phyloP scores from a whole-genome alignment of 2,888 invertebrate genomes.

The Morpho achilles region DNA sequence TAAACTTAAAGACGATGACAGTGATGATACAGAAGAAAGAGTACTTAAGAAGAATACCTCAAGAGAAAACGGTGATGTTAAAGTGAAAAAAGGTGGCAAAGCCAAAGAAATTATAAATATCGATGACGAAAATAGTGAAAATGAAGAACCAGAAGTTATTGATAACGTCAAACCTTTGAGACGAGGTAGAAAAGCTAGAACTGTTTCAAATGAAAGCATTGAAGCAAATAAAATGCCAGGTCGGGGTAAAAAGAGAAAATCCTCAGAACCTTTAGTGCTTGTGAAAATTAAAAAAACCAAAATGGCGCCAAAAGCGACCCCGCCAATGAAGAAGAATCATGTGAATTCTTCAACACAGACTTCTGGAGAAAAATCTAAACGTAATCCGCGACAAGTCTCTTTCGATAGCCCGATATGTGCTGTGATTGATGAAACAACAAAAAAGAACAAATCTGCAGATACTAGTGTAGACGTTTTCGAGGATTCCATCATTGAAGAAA shows the following conservation, averaged over 20 bases:
- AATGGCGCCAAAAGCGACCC: constrained; percentile 55
- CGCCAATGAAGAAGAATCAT: constrained; percentile 61
- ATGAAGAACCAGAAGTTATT: constrained; percentile 33
- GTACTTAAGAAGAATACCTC: constrained; percentile 28
- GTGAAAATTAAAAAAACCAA: constrained; percentile 56
- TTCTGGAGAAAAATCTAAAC: constrained; percentile 45
- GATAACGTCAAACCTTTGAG: not conserved
- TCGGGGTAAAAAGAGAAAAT: constrained; percentile 49
- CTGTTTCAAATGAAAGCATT: constrained; percentile 33
- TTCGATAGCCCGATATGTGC: constrained; percentile 63
- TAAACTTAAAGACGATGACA: constrained; percentile 20
- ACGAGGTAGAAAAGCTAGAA: constrained; percentile 24
- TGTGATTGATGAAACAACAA: constrained; percentile 43
- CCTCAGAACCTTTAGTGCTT: constrained; percentile 48
- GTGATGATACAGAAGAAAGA: constrained; percentile 21
- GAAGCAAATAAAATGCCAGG: constrained; percentile 37
- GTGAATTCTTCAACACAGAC: constrained; percentile 65
- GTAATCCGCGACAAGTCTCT: constrained; percentile 54
- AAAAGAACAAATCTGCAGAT: constrained; percentile 37
- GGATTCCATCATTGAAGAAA: constrained; percentile 61
- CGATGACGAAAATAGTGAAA: constrained; percentile 36
- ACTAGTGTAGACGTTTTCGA: constrained; percentile 69
- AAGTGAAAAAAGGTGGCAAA: constrained; percentile 12
- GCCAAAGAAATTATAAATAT: constrained; percentile 25
- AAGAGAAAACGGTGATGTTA: constrained; percentile 26